phyloP scores from a whole-genome alignment of 2,888 invertebrate species.

The Clanis bilineata region DNA sequence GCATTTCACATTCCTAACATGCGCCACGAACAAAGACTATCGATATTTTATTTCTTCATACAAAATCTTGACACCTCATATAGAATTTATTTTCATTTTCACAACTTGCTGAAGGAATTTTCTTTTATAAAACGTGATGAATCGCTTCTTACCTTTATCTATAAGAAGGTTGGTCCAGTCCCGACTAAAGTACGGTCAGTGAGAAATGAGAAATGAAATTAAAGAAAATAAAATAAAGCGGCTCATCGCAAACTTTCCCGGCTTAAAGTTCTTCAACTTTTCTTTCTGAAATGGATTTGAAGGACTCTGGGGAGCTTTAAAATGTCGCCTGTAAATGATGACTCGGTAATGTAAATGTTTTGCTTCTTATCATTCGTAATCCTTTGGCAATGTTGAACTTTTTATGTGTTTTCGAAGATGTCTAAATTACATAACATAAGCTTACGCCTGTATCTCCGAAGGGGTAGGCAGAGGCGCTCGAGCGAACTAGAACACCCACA shows the following conservation, averaged over 20 bases:
- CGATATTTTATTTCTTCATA: not conserved
- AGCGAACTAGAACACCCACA: no score
- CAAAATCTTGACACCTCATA: not conserved
- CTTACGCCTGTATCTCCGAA: no score
- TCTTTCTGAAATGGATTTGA: slow-evolving; percentile 36
- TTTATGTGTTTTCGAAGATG: not conserved
- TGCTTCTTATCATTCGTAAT: not conserved
- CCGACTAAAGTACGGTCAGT: slow-evolving; percentile 24
- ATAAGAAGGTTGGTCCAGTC: not conserved
- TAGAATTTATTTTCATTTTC: not conserved
- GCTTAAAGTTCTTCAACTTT: slow-evolving; percentile 35
- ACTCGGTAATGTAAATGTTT: slow-evolving; percentile 17
- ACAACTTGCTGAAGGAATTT: not conserved
- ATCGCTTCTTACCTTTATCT: not conserved
- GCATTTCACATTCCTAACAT: no score
- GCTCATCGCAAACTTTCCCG: slow-evolving; percentile 30
- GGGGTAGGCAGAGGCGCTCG: no score
- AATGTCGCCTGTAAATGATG: slow-evolving; percentile 25
- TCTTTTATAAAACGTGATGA: not conserved
- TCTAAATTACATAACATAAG: no score
- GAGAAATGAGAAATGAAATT: slow-evolving; percentile 35
- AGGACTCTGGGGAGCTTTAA: slow-evolving; percentile 29
- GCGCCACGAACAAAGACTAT: no score
- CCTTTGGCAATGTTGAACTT: not conserved
- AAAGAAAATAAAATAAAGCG: slow-evolving; percentile 36